A percentile compares a stretch with the other conserved stretches of the same genome.
These are phyloP conservation scores for Drosophila cracens DNA, from an alignment of 2,888 invertebrate species.

Conservation along the genomic window DNA sequence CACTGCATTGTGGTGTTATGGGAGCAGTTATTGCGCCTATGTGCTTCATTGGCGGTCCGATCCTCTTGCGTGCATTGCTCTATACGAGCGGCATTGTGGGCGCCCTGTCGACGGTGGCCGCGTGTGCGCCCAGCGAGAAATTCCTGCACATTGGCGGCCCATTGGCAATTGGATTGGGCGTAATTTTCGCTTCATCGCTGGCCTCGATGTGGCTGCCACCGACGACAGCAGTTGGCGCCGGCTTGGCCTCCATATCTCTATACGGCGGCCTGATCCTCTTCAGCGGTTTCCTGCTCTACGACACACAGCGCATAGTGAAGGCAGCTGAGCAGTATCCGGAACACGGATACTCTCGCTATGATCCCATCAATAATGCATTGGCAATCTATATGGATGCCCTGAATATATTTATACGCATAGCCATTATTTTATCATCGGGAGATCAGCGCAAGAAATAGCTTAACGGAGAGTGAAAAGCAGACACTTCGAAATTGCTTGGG, in stretches of 20 bases:
- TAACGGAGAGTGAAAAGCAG: not conserved
- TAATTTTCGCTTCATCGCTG: conserved; percentile 96
- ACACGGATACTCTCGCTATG: conserved; percentile 89
- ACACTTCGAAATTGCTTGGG: conserved; percentile 17
- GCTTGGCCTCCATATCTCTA: conserved; percentile 93
- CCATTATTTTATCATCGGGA: conserved; percentile 91
- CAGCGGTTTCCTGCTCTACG: conserved; percentile 96
- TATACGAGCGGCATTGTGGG: conserved; percentile 98
- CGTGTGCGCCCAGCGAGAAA: conserved; percentile 98
- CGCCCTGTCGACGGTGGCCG: conserved; percentile 95
- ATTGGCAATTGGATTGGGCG: conserved; percentile 96
- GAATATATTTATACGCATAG: conserved; percentile 98
- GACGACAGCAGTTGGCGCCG: conserved; percentile 94
- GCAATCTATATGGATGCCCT: conserved; percentile 97
- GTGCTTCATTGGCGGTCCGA: conserved; percentile 95
- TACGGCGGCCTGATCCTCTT: conserved; percentile 98
- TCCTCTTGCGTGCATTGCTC: conserved; percentile 94
- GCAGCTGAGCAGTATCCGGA: conserved; percentile 93
- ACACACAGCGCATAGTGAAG: conserved; percentile 96
- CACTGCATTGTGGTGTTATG: conserved; percentile 92
- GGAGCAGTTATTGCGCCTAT: conserved; percentile 97
- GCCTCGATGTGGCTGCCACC: conserved; percentile 97
- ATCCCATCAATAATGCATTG: conserved; percentile 97
- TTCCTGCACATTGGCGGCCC: conserved; percentile 98
- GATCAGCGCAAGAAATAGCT: conserved; percentile 83